Conservation (phyloP, 2,113 vertebrate species). For the Paramisgurnus dabryanus region DNA sequence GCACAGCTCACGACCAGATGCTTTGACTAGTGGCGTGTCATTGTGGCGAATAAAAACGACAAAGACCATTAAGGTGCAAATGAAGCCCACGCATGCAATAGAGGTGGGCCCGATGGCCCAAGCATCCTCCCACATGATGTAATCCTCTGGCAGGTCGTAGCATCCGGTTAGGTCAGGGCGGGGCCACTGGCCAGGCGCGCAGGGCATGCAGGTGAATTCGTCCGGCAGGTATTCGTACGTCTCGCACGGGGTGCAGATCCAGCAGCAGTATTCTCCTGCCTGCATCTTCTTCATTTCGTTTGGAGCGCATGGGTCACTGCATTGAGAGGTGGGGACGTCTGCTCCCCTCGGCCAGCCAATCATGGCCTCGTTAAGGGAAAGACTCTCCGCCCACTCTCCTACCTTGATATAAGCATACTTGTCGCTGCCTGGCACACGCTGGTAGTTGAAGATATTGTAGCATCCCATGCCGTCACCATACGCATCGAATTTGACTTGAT, state of each 20-base stretch:
- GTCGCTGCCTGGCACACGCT: slow-evolving; percentile 73
- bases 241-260: slow-evolving; percentile 98
- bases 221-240: slow-evolving; percentile 91
- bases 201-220: slow-evolving; percentile 93
- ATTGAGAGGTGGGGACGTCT: slow-evolving; percentile 87
- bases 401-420: slow-evolving; percentile 89
- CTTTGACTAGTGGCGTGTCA: slow-evolving; percentile 94
- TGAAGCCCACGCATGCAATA: slow-evolving; percentile 92
- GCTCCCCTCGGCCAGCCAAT: slow-evolving; percentile 91
- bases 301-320: slow-evolving; percentile 93
- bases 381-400: slow-evolving; percentile 92
- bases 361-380: slow-evolving; percentile 83
- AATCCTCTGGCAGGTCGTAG: slow-evolving; percentile 95
- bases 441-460: slow-evolving; percentile 98
- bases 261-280: slow-evolving; percentile 97
- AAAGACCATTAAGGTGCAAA: slow-evolving; percentile 88
- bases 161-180: slow-evolving; percentile 86
- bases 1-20: slow-evolving; percentile 93
- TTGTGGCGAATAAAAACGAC: slow-evolving; percentile 93
- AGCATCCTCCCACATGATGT: slow-evolving; percentile 97
- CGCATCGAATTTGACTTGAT: slow-evolving; percentile 91
- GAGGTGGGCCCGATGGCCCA: slow-evolving; percentile 98
- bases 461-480: slow-evolving; percentile 92
- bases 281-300: slow-evolving; percentile 99
- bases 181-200: slow-evolving; percentile 92